phyloP scores from a whole-genome alignment of 2,888 invertebrate genomes.

The Tipula confusa region DNA sequence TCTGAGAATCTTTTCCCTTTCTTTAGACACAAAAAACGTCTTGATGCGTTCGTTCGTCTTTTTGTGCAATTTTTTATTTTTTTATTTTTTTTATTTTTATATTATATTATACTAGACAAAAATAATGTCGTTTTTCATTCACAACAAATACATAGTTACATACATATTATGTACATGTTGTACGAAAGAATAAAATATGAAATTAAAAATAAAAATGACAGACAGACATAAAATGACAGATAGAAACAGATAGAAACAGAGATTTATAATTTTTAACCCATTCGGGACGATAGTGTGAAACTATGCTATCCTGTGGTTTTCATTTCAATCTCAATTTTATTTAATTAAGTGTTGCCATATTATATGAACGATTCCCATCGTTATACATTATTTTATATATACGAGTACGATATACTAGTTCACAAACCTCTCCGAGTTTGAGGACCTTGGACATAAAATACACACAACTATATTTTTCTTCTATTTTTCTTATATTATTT shows the following conservation, averaged over 20 bases:
- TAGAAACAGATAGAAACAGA: neutral
- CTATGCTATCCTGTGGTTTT: neutral
- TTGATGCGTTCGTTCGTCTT: neutral
- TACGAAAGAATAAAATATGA: neutral
- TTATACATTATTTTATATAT: neutral
- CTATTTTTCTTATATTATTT: neutral
- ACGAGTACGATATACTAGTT: neutral
- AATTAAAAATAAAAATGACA: neutral
- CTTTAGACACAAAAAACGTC: neutral
- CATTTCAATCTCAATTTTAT: neutral
- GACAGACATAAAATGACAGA: neutral
- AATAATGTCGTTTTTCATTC: neutral
- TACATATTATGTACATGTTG: neutral
- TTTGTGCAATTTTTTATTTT: neutral
- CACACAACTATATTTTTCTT: neutral
- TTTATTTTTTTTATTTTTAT: no score
- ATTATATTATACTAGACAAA: neutral
- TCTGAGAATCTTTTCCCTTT: neutral
- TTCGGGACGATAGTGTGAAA: neutral
- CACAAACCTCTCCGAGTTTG: neutral
- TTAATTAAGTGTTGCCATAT: neutral
- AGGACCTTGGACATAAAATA: neutral
- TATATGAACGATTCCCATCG: neutral
- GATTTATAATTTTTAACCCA: constrained; percentile 5
- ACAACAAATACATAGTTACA: neutral